Evolutionary conservation across 1,140 invertebrate species (phyloP), one percentile per base, ranked within the genome.

Genomic region (Drosophila sulfurigaster): DNA sequence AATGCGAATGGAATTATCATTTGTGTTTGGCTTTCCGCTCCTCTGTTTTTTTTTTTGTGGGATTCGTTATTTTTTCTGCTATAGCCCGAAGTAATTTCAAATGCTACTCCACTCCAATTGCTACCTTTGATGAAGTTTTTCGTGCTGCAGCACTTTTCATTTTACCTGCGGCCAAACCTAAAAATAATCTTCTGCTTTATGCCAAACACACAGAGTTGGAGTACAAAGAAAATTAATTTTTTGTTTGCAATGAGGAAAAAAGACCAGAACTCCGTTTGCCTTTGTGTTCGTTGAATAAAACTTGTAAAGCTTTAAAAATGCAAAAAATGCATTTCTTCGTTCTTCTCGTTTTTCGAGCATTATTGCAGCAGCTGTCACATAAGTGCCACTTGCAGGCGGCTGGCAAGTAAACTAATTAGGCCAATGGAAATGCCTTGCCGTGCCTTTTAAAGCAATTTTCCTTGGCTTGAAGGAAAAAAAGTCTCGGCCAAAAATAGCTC

Each of bases 1-100:
- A 74, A 68, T 48, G 49, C 28, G 57, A 59, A 74, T 74, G 49
- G 51, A 74, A 57, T 74, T 74, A 74, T 74, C 65, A 74, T 74
- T 38, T 63, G 15, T 25, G 28, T 73, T 30, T 38, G 32, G 15
- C 7, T 25, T n/a, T 64, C 6, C 32, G 13, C 2, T 25, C 35
- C 16, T 4, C 5, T 51, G 2, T 28, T 64, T 58, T 64, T 66
- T 66, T 32, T 43, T n/a, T 54, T 10, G 6, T 8, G 7, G 35
- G 0, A 32, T 32, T 54, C n/a, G n/a, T n/a, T n/a, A n/a, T 30
- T 64, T 10, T 48, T 28, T 2, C 41, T 46, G 25, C 16, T 43
- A n/a, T 41, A 10, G 30, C 49, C 13, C 46, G 38, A 62, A 69
- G 58, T 57, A 56, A 41, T 75, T 75, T 30, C 5, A 46, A 46